Percentiles rank a stretch among this genome's conserved stretches.
These are phyloP conservation scores for Leptodactylus fuscus DNA, from an alignment of 2,113 vertebrate genomes.

Conservation along the genomic window DNA sequence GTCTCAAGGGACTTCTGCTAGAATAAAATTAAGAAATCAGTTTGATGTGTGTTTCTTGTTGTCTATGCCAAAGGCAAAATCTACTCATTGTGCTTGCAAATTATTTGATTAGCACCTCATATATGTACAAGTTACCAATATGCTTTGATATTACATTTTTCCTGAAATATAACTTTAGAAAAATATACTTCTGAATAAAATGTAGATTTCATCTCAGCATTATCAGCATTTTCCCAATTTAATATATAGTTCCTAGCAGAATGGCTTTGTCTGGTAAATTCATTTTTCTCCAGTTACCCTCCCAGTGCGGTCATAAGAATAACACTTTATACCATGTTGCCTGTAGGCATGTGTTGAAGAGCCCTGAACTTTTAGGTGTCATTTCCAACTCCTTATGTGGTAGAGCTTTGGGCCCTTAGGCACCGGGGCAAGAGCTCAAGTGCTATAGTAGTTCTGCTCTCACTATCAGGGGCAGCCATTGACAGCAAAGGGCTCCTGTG, in stretches of 20 bases:
- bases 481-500: no score
- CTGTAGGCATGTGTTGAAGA: no score
- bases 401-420: no score
- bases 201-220: neutral
- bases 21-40: conserved; percentile 22
- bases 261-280: neutral
- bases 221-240: neutral
- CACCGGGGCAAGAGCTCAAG: no score
- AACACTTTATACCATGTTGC: no score
- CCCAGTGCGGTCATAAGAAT: no score
- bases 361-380: no score
- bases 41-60: conserved; percentile 5
- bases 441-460: no score
- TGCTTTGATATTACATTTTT: conserved; percentile 16
- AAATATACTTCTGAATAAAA: neutral
- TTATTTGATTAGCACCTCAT: conserved; percentile 23
- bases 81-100: conserved; percentile 20
- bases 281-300: neutral
- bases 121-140: neutral
- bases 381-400: no score
- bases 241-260: neutral
- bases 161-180: neutral
- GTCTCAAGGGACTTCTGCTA: neutral
- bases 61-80: conserved; percentile 23
- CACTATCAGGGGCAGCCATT: no score